Base-by-base conservation (phyloP, 1,140 invertebrate genomes). In the Aphaenogaster ashmeadi region DNA sequence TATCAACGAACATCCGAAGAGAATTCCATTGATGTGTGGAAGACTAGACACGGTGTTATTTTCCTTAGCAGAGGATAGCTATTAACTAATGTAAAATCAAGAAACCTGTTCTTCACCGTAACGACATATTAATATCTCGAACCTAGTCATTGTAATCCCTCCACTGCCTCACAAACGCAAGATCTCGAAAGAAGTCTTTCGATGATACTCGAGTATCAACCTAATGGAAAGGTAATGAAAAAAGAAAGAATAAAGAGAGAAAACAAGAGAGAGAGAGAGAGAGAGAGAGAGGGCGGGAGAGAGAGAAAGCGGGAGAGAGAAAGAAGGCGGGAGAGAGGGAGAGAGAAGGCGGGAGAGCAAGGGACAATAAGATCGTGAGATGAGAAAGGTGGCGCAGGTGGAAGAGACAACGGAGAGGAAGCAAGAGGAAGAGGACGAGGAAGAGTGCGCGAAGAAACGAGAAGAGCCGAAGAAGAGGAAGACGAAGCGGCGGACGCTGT, bases 91-190 rank as follows among this genome's bases (percentile, higher is more conserved):
- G 72, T 85, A 69, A 88, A 90, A 66, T 79, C 64, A 66, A 78
- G 47, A 89, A 78, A 87, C 74, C 71, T 72, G 78, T 87, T 79
- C 44, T 60, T 62, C 11, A 13, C 9, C 7, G 60, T 66, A 72
- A 83, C 78, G 88, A 85, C 54, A 67, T 58, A 78, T 67, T 83
- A 87, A 89, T 90, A 79, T 67, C 72, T 54, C 41, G 64, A 21
- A 50, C 41, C 66, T 50, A 58, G 27, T 91, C 86, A 84, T 88
- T 86, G 86, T 90, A 80, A 89, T 84, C 67, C 36, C 81, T 36
- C 83, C 72, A 72, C 60, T 77, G 15, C 62, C 56, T 77, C 13
- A 69, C 66, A 81, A 44, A 74, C 56, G 52, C 38, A 27, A 38
- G 52, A n/a, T 15, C 38, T 62, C 41, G 58, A 85, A 67, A 44